A percentile compares a stretch with the other conserved stretches of the same genome.
These are phyloP conservation scores for Zonotrichia leucophrys DNA, from an alignment of 2,113 vertebrate species.

Conservation along the genomic window DNA sequence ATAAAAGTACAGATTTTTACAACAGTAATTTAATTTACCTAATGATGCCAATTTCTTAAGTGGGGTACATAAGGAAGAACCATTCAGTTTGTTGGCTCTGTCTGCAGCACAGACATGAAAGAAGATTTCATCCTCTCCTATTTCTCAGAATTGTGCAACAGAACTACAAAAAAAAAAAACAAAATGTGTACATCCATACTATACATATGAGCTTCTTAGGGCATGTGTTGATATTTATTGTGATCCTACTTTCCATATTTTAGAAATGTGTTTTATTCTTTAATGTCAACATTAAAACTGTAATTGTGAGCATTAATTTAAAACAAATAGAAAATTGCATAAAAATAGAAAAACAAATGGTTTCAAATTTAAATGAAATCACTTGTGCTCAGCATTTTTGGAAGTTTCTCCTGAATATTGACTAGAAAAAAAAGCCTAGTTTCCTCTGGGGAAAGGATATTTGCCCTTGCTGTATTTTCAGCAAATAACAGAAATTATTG, in stretches of 20 bases:
- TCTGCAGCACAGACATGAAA: not conserved
- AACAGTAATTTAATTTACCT: not conserved
- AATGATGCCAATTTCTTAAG: not conserved
- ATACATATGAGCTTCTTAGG: not conserved
- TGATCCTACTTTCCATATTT: not conserved
- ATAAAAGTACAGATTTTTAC: not conserved
- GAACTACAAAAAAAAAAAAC: not conserved
- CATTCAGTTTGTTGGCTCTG: not conserved
- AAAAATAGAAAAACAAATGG: not conserved
- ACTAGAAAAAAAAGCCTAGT: not conserved
- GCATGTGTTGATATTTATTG: not conserved
- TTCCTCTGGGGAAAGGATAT: not conserved
- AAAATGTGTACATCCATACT: rapidly evolving
- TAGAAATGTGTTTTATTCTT: not conserved
- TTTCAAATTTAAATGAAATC: not conserved
- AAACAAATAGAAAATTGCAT: not conserved
- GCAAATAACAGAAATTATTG: not conserved
- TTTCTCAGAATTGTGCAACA: not conserved
- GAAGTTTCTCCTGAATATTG: not conserved
- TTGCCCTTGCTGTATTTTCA: not conserved
- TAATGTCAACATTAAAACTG: not conserved
- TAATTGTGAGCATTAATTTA: not conserved
- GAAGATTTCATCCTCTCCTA: not conserved
- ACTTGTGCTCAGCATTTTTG: not conserved
- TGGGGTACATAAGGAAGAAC: not conserved